A percentile compares a stretch with the other conserved stretches of the same genome.
These are phyloP conservation scores for Zygaena filipendulae DNA, from an alignment of 2,888 invertebrate genomes.

Conservation along the genomic window DNA sequence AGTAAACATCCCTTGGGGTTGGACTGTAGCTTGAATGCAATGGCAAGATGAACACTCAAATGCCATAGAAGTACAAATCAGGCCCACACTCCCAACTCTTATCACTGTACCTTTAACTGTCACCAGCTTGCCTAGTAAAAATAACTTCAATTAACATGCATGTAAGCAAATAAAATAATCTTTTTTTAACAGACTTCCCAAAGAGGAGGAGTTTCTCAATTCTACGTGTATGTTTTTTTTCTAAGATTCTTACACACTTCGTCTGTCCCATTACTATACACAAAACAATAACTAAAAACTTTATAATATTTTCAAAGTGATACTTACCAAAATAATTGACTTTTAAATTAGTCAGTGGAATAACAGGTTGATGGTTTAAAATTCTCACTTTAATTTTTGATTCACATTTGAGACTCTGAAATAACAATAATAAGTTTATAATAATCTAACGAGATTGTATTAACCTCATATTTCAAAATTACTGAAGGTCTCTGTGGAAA, in stretches of 20 bases:
- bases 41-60: slow-evolving; percentile 80
- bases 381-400: slow-evolving; percentile 49
- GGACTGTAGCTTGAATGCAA: slow-evolving; percentile 72
- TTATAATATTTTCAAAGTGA: no score
- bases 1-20: slow-evolving; percentile 66
- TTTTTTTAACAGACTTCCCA: no score
- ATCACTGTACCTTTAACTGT: slow-evolving; percentile 88
- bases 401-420: slow-evolving; percentile 52
- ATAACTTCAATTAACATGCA: slow-evolving; percentile 7
- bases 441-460: neutral
- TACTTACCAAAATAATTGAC: slow-evolving; percentile 76
- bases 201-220: no score
- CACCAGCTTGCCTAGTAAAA: slow-evolving; percentile 74
- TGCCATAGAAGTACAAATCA: slow-evolving; percentile 79
- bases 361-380: slow-evolving; percentile 71
- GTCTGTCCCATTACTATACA: no score
- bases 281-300: neutral
- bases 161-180: slow-evolving; percentile 1
- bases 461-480: no score
- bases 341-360: slow-evolving; percentile 76
- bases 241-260: no score
- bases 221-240: no score
- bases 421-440: slow-evolving; percentile 11
- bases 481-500: no score
- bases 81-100: slow-evolving; percentile 78